Evolutionary conservation across 2,797 vertebrate genomes (phyloP).

Genomic region (Etheostoma perlongum): DNA sequence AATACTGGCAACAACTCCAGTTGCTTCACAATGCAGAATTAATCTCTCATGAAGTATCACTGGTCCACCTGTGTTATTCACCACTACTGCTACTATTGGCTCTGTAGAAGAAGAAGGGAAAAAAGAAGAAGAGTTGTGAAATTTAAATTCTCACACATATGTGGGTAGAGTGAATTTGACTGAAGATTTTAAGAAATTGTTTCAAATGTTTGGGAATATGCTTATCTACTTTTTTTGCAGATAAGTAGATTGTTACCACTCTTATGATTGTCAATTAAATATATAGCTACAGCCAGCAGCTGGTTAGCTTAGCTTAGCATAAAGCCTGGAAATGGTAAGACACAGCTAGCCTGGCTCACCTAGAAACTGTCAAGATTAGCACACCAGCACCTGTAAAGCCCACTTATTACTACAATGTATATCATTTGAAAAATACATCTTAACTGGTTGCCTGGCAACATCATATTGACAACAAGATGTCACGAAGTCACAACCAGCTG

Average conservation of each 20-base stretch:
- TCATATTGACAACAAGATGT: background rate
- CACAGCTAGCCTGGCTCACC: background rate
- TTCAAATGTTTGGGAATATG: background rate
- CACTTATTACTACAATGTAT: background rate
- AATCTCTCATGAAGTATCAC: constrained; percentile 59
- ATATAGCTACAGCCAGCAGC: background rate
- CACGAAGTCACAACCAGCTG: background rate
- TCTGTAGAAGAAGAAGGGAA: constrained; percentile 45
- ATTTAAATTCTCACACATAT: constrained; percentile 3
- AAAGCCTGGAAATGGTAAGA: background rate
- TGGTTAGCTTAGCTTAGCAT: background rate
- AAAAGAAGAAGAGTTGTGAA: background rate
- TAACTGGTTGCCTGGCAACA: background rate
- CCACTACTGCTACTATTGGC: constrained; percentile 56
- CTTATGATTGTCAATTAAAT: background rate
- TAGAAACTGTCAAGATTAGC: background rate
- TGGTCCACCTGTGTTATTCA: constrained; percentile 28
- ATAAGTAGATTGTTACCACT: background rate
- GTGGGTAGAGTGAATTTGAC: background rate
- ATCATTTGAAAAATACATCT: background rate
- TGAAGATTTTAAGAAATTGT: background rate
- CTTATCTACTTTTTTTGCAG: no score
- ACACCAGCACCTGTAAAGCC: background rate
- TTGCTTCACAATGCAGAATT: constrained; percentile 70
- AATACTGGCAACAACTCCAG: constrained; percentile 52